These are phyloP conservation scores for Aurelia sp. DNA, from an alignment of 30 jellyfish, hydroid and myxozoan species.

Conservation along the genomic window DNA sequence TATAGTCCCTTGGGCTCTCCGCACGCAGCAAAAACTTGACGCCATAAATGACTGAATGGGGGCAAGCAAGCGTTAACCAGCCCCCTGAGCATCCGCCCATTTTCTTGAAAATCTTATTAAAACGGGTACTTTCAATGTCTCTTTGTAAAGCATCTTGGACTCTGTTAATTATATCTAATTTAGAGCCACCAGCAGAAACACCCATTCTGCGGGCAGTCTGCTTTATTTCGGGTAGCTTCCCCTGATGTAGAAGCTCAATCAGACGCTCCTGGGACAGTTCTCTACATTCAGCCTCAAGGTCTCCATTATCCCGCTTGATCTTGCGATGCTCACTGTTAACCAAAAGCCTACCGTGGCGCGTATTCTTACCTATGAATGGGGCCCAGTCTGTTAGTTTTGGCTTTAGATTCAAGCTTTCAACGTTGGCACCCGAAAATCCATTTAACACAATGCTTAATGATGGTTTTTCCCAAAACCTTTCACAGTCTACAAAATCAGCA, in stretches of 20 bases:
- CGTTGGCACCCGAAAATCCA: conserved; percentile 22
- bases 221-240: conserved; percentile 4
- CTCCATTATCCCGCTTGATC: conserved; percentile 22
- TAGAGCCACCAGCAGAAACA: conserved; percentile 9
- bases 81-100: conserved; percentile 66
- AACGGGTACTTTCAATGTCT: conserved; percentile 16
- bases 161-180: conserved; percentile 43
- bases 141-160: neutral
- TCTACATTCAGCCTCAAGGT: conserved; percentile 23
- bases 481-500: conserved; percentile 35
- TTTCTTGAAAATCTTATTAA: conserved; percentile 45
- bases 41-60: conserved; percentile 55
- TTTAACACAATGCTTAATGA: conserved; percentile 12
- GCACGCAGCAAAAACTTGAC: conserved; percentile 48
- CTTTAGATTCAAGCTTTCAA: neutral
- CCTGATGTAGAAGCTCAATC: conserved; percentile 2
- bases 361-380: conserved; percentile 38
- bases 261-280: conserved; percentile 60
- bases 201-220: conserved; percentile 37
- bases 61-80: conserved; percentile 46
- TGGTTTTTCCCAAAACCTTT: conserved; percentile 36
- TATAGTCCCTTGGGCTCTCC: conserved; percentile 60
- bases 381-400: conserved; percentile 62
- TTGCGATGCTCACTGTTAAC: conserved; percentile 51
- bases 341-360: conserved; percentile 8